Evolutionary conservation across 2,888 invertebrate genomes (phyloP).

Genomic region (Scotopteryx bipunctaria): DNA sequence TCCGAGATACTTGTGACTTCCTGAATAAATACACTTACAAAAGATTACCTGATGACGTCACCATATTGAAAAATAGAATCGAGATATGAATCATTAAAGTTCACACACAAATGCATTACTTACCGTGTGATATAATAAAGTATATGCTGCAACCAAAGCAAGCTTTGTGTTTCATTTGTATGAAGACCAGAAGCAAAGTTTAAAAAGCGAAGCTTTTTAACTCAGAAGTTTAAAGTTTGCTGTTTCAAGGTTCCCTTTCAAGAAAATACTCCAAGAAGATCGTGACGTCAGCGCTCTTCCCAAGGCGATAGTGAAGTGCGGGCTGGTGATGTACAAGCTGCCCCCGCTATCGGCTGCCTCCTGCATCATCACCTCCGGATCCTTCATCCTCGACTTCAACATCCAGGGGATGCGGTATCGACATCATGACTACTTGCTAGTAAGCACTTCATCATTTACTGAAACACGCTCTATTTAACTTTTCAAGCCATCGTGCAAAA

Average conservation of each 20-base stretch:
- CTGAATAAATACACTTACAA: no score
- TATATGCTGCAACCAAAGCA: neutral
- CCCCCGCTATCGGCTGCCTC: conserved; percentile 72
- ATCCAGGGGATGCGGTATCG: conserved; percentile 74
- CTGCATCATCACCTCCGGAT: conserved; percentile 73
- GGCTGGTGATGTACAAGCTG: conserved; percentile 73
- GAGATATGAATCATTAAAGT: no score
- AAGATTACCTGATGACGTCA: no score
- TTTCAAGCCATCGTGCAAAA: neutral
- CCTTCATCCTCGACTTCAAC: conserved; percentile 78
- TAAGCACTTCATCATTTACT: conserved; percentile 39
- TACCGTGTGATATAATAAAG: no score
- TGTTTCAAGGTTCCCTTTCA: conserved; percentile 72
- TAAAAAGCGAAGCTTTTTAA: no score
- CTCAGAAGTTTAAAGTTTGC: no score
- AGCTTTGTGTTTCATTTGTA: no score
- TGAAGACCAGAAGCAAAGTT: no score
- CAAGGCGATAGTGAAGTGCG: conserved; percentile 77
- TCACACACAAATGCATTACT: no score
- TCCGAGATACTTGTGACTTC: no score
- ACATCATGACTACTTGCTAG: conserved; percentile 71
- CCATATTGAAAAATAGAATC: no score
- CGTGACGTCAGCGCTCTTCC: conserved; percentile 66
- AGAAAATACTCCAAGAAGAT: conserved; percentile 63
- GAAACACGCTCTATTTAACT: neutral